Conservation (phyloP, 2,888 invertebrate genomes). For the Hesperia comma region DNA sequence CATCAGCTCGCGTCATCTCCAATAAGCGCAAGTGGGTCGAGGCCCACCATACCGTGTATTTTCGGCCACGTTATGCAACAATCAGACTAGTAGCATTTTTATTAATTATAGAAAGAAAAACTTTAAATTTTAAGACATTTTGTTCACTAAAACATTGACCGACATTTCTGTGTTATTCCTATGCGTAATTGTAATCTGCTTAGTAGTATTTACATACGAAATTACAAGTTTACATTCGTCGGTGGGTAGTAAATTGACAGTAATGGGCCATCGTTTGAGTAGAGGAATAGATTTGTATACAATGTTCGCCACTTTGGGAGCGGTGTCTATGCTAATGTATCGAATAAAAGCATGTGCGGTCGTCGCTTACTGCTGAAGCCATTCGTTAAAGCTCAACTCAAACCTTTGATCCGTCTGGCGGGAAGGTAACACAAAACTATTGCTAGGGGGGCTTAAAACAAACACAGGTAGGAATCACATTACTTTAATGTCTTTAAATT, state of each 20-base stretch:
- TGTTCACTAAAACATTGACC: neutral
- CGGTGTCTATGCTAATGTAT: slow-evolving; percentile 35
- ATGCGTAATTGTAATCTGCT: neutral
- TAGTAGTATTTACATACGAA: slow-evolving; percentile 10
- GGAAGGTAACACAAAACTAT: slow-evolving; percentile 53
- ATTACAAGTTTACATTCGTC: slow-evolving; percentile 9
- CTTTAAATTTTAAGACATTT: neutral
- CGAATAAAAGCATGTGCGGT: slow-evolving; percentile 36
- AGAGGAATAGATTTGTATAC: slow-evolving; percentile 33
- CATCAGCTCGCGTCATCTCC: slow-evolving; percentile 39
- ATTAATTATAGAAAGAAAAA: slow-evolving; percentile 8
- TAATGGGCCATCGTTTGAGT: slow-evolving; percentile 27
- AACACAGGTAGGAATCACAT: slow-evolving; percentile 62
- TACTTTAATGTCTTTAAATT: slow-evolving; percentile 68
- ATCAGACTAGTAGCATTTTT: slow-evolving; percentile 8
- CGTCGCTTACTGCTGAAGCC: slow-evolving; percentile 54
- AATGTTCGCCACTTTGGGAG: slow-evolving; percentile 30
- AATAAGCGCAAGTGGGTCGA: slow-evolving; percentile 68
- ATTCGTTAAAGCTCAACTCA: slow-evolving; percentile 62
- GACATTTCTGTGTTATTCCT: neutral
- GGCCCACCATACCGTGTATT: slow-evolving; percentile 63
- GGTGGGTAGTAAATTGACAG: slow-evolving; percentile 23
- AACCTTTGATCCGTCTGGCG: slow-evolving; percentile 54
- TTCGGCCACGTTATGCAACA: slow-evolving; percentile 71
- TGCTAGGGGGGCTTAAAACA: slow-evolving; percentile 66